These are phyloP conservation scores for Psilanteris sp. DNA, from an alignment of 1,140 invertebrate genomes.

Conservation along the genomic window DNA sequence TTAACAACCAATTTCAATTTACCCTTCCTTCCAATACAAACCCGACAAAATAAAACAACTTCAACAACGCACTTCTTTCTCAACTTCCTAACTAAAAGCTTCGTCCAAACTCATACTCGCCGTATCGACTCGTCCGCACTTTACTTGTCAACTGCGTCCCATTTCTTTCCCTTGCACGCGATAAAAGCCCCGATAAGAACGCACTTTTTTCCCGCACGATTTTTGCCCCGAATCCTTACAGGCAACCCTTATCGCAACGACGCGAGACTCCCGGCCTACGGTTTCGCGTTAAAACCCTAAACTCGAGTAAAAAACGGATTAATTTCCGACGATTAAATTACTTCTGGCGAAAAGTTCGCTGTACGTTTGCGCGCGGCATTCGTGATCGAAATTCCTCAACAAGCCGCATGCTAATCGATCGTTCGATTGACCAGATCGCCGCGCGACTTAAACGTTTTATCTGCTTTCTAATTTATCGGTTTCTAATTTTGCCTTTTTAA, in stretches of 20 bases:
- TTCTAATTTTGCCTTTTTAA: not conserved
- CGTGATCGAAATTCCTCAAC: constrained; percentile 49
- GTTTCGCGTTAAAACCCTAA: constrained; percentile 61
- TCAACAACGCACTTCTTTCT: no score
- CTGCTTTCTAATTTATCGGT: no score
- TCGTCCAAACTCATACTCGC: no score
- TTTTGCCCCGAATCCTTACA: constrained; percentile 70
- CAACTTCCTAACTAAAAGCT: no score
- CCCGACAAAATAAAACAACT: no score
- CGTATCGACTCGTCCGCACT: no score
- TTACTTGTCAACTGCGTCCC: constrained; percentile 31
- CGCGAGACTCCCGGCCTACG: constrained; percentile 64
- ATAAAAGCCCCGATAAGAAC: constrained; percentile 67
- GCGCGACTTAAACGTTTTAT: not conserved
- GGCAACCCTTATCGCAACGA: constrained; percentile 67
- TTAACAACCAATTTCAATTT: no score
- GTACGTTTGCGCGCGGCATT: constrained; percentile 36
- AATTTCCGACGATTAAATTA: constrained; percentile 57
- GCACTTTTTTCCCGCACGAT: constrained; percentile 67
- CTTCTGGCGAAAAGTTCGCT: constrained; percentile 38
- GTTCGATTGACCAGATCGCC: constrained; percentile 24
- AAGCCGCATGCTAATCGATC: constrained; percentile 35
- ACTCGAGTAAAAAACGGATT: constrained; percentile 55
- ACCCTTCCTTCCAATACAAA: no score
- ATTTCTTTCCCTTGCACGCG: constrained; percentile 45